Conservation (phyloP, 2,888 invertebrate species). For the Gastracanthus pulcherrimus region DNA sequence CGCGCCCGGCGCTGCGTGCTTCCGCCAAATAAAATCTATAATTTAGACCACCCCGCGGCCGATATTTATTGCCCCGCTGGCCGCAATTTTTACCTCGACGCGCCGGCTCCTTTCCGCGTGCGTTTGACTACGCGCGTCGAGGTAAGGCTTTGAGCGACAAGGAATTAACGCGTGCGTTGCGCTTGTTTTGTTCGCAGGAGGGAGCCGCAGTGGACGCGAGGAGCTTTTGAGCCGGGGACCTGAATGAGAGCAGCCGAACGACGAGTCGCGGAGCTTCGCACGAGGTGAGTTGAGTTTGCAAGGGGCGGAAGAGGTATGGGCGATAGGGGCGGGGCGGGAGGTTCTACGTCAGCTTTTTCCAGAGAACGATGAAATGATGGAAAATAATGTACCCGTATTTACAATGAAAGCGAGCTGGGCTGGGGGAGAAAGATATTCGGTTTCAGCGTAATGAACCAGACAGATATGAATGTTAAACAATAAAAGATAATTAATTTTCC, state of each 20-base stretch:
- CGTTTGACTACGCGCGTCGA: background rate
- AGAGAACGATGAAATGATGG: too few relatives aligned
- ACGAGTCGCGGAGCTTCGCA: background rate
- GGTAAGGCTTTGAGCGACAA: background rate
- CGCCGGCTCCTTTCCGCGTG: too few relatives aligned
- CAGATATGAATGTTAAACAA: too few relatives aligned
- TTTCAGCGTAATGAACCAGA: too few relatives aligned
- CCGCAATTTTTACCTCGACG: slow-evolving; percentile 35
- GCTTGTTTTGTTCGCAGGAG: background rate
- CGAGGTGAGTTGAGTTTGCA: slow-evolving; percentile 19
- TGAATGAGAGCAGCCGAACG: slow-evolving; percentile 19
- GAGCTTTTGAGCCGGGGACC: background rate
- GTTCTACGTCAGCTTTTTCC: too few relatives aligned
- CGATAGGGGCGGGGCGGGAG: too few relatives aligned
- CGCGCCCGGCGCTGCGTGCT: background rate
- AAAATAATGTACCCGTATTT: too few relatives aligned
- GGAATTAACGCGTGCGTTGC: background rate
- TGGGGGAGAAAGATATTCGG: too few relatives aligned
- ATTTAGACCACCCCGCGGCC: slow-evolving; percentile 15
- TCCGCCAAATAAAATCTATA: slow-evolving; percentile 38
- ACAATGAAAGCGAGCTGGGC: too few relatives aligned
- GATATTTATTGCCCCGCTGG: slow-evolving; percentile 42
- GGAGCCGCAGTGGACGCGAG: background rate
- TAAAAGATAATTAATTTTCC: too few relatives aligned
- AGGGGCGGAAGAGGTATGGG: too few relatives aligned